A percentile compares a stretch with the other conserved stretches of the same genome.
Evolutionary conservation across 1,140 invertebrate species (phyloP).

Genomic region (Apocrypta bakeri): DNA sequence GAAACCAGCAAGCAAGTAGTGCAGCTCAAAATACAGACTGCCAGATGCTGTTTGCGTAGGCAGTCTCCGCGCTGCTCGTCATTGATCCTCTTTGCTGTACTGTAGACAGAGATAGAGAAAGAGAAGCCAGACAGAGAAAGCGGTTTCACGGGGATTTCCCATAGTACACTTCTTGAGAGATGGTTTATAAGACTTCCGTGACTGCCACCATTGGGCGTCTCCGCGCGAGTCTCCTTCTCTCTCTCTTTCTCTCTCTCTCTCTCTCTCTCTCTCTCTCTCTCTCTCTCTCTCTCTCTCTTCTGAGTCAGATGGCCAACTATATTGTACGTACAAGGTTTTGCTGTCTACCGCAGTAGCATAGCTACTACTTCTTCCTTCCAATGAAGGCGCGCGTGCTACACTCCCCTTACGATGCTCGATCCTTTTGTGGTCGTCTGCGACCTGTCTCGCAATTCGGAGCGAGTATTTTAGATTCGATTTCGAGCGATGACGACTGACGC

Average conservation of each 20-base stretch:
- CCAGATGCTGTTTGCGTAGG: constrained; percentile 23
- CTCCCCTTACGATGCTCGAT: not conserved
- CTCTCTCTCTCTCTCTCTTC: not conserved
- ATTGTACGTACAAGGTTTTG: constrained; percentile 31
- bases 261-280: not conserved
- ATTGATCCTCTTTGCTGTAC: constrained; percentile 45
- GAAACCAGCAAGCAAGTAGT: not conserved
- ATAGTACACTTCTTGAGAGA: constrained; percentile 5
- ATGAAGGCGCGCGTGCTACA: not conserved
- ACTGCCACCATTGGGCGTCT: constrained; percentile 23
- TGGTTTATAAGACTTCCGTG: constrained; percentile 48
- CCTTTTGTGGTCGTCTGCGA: not conserved
- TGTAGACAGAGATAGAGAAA: not conserved
- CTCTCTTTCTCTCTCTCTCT: not conserved
- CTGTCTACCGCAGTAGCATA: constrained; percentile 13
- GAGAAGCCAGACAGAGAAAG: not conserved
- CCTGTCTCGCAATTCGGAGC: not conserved
- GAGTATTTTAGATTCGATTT: not conserved
- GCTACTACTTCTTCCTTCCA: constrained; percentile 18
- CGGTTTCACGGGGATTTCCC: constrained; percentile 34
- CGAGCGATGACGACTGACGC: not conserved
- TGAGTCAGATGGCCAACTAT: not conserved
- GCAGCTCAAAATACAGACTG: not conserved
- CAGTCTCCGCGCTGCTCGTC: not conserved
- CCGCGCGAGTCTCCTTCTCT: not conserved